phyloP scores from a whole-genome alignment of 1,140 invertebrate species.

The Ips typographus region DNA sequence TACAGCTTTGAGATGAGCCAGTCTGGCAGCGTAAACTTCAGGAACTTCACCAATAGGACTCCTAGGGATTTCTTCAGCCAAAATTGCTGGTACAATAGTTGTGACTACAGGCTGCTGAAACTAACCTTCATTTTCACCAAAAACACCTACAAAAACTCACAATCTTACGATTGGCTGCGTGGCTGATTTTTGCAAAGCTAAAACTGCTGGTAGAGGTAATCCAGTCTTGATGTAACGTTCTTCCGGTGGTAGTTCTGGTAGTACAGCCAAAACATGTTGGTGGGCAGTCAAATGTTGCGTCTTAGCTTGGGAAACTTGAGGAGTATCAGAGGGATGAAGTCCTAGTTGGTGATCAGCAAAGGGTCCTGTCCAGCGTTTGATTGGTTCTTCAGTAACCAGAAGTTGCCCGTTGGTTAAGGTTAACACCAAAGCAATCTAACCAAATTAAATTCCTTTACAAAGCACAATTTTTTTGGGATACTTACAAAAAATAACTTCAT shows the following conservation, averaged over 20 bases:
- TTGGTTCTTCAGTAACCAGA: neutral
- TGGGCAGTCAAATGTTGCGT: constrained; percentile 17
- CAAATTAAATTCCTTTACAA: no score
- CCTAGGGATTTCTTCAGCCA: constrained; percentile 34
- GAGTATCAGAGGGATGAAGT: constrained; percentile 32
- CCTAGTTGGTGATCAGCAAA: constrained; percentile 34
- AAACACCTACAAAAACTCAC: neutral
- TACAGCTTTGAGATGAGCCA: constrained; percentile 32
- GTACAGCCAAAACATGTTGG: constrained; percentile 12
- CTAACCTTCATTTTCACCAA: neutral
- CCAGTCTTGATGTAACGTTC: constrained; percentile 2
- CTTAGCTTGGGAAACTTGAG: constrained; percentile 37
- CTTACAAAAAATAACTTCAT: no score
- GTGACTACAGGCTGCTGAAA: neutral
- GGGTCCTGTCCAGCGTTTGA: constrained; percentile 28
- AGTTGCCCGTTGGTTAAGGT: neutral
- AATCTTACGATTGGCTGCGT: neutral
- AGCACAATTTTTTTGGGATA: no score
- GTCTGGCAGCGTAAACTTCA: constrained; percentile 34
- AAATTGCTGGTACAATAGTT: neutral
- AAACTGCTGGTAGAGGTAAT: neutral
- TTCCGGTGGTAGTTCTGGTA: constrained; percentile 31
- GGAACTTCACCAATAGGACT: constrained; percentile 32
- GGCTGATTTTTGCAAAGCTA: neutral
- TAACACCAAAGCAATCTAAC: neutral